phyloP scores from a whole-genome alignment of 2,888 invertebrate genomes.

The Tridacna crocea region DNA sequence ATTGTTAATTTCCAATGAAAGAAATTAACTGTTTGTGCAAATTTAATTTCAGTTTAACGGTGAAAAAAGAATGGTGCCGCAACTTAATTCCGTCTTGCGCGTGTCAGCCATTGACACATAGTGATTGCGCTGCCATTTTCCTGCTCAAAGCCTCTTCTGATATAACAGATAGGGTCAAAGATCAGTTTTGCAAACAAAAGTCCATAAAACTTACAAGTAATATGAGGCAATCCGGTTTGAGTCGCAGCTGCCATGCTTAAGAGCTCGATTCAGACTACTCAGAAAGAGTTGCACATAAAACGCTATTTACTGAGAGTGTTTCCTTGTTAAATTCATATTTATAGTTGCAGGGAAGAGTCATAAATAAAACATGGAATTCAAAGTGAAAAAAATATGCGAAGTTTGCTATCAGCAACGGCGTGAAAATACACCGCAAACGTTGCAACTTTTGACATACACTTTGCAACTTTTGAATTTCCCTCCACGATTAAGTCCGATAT shows the following conservation, averaged over 20 bases:
- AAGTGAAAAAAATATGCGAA: slow-evolving; percentile 22
- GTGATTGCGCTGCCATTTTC: slow-evolving; percentile 48
- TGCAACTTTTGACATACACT: slow-evolving; percentile 10
- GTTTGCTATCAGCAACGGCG: slow-evolving; percentile 6
- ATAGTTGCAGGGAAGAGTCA: slow-evolving; percentile 37
- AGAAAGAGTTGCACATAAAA: slow-evolving; percentile 36
- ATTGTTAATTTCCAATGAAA: slow-evolving; percentile 66
- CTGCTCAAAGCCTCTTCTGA: slow-evolving; percentile 49
- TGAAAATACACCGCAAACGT: background rate
- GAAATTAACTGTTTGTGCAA: slow-evolving; percentile 64
- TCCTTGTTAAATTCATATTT: slow-evolving; percentile 50
- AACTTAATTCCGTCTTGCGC: slow-evolving; percentile 46
- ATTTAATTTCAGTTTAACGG: slow-evolving; percentile 66
- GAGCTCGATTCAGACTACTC: slow-evolving; percentile 14
- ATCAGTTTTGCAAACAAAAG: slow-evolving; percentile 52
- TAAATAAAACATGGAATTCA: slow-evolving; percentile 52
- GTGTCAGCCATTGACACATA: slow-evolving; percentile 46
- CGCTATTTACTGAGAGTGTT: slow-evolving; percentile 15
- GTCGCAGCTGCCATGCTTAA: slow-evolving; percentile 57
- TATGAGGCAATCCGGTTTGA: slow-evolving; percentile 29
- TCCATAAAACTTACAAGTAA: slow-evolving; percentile 59
- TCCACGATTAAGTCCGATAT: slow-evolving; percentile 36
- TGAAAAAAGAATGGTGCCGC: slow-evolving; percentile 45
- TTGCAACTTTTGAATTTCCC: slow-evolving; percentile 59
- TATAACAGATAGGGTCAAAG: slow-evolving; percentile 49